Evolutionary conservation across 92 coral and sea anemone genomes (phyloP).

Genomic region (Metridium senile): DNA sequence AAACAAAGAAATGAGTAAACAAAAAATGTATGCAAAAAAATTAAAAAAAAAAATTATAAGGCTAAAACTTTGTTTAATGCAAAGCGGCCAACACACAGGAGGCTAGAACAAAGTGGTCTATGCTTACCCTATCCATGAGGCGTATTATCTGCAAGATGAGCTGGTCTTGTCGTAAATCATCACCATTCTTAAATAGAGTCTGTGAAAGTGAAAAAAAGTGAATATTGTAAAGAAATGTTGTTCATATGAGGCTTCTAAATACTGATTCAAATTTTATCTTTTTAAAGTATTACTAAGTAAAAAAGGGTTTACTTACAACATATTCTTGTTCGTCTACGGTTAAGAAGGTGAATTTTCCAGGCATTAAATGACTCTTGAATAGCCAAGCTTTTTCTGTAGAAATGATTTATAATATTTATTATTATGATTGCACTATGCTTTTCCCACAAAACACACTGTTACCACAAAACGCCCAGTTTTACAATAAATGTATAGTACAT

Average conservation of each 20-base stretch:
- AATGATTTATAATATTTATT: no score
- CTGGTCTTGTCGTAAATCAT: slow-evolving; percentile 95
- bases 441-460: neutral
- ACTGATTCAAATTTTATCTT: no score
- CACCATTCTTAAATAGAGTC: slow-evolving; percentile 96
- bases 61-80: no score
- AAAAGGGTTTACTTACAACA: slow-evolving; percentile 82
- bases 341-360: slow-evolving; percentile 84
- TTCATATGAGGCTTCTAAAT: no score
- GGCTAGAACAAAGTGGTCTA: neutral
- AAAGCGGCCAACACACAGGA: no score
- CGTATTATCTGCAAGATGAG: slow-evolving; percentile 89
- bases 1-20: no score
- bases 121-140: slow-evolving; percentile 90
- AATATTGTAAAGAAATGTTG: neutral
- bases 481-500: neutral
- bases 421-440: no score
- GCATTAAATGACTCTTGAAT: slow-evolving; percentile 97
- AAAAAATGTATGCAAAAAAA: no score
- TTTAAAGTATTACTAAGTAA: no score
- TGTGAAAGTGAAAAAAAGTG: slow-evolving; percentile 13
- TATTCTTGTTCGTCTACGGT: slow-evolving; percentile 86
- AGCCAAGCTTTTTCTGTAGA: slow-evolving; percentile 91
- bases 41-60: no score
- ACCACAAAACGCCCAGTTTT: neutral